phyloP scores from a whole-genome alignment of 2,888 invertebrate genomes.

The Tachina grossa region DNA sequence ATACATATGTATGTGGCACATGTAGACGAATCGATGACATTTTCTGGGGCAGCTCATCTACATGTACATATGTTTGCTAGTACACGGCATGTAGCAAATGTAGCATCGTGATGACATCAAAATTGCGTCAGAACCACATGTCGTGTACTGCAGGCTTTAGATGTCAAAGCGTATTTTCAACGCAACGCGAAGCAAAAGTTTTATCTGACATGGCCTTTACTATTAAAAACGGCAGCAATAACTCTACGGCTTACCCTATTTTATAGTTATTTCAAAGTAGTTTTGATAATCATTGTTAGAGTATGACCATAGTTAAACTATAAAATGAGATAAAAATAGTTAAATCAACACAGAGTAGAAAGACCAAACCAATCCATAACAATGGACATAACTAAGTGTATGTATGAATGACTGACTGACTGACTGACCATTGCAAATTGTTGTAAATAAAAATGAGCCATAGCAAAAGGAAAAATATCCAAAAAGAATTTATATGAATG shows the following conservation, averaged over 20 bases:
- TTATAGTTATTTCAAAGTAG: conserved; percentile 52
- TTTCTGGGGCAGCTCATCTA: no score
- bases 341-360: conserved; percentile 6
- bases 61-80: no score
- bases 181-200: no score
- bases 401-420: conserved; percentile 51
- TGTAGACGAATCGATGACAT: no score
- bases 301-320: conserved; percentile 34
- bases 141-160: no score
- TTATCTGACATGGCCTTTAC: no score
- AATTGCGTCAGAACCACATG: no score
- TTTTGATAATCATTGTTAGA: conserved; percentile 55
- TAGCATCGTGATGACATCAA: no score
- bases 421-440: conserved; percentile 68
- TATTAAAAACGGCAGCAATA: no score
- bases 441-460: conserved; percentile 68
- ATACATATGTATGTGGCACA: no score
- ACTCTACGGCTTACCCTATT: conserved; percentile 15
- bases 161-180: no score
- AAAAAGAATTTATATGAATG: conserved; percentile 58
- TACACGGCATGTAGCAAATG: no score
- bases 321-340: not conserved
- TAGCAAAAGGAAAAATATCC: conserved; percentile 64
- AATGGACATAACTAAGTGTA: conserved; percentile 42
- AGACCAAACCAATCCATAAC: conserved; percentile 23